phyloP scores from a whole-genome alignment of 35 echinoderm and acorn worm species.

The Lytechinus pictus region DNA sequence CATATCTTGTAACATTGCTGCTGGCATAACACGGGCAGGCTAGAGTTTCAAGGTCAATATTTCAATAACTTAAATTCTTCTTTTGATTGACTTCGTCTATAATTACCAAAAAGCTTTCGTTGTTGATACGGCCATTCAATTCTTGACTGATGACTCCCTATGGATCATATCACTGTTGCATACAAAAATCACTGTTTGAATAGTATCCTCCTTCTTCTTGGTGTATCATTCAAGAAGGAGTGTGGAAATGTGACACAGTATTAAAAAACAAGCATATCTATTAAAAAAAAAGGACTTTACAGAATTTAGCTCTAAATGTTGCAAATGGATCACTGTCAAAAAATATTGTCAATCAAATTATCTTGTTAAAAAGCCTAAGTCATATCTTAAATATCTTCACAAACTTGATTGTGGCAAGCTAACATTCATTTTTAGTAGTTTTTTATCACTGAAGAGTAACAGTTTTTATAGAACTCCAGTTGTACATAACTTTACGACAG shows the following conservation, averaged over 20 bases:
- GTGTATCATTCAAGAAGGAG: not conserved
- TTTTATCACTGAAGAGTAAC: too few species aligned
- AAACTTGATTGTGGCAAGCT: too few species aligned
- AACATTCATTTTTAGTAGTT: too few species aligned
- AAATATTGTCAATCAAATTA: too few species aligned
- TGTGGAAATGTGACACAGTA: not conserved
- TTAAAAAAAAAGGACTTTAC: too few species aligned
- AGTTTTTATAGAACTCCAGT: too few species aligned
- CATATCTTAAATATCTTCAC: too few species aligned
- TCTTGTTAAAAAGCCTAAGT: too few species aligned
- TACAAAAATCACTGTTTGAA: not conserved
- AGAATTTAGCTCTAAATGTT: too few species aligned
- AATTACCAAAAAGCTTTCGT: not conserved
- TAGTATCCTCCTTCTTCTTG: not conserved
- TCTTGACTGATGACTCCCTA: not conserved
- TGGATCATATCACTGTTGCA: not conserved
- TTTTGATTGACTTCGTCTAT: not conserved
- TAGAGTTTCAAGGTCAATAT: constrained; percentile 13
- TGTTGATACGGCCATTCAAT: not conserved
- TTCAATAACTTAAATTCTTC: constrained; percentile 6
- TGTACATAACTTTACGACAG: too few species aligned
- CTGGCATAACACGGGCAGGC: not conserved
- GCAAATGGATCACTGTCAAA: too few species aligned
- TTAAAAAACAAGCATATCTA: too few species aligned
- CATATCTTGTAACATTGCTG: not conserved